A percentile compares a stretch with the other conserved stretches of the same genome.
Evolutionary conservation across 1,140 invertebrate species (phyloP).

Genomic region (Drosophila chauvacae): DNA sequence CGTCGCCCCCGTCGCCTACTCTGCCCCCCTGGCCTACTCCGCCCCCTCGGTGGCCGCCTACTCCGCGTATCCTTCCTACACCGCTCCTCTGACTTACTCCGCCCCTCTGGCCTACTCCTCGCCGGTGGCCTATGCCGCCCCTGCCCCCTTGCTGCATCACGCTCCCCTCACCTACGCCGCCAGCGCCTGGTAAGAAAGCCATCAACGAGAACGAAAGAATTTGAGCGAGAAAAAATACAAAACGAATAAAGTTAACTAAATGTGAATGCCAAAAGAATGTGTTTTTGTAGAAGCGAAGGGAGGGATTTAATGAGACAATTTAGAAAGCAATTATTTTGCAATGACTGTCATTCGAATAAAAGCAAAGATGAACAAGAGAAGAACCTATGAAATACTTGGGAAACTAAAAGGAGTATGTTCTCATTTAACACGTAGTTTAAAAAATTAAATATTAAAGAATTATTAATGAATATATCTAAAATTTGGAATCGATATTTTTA

Average conservation of each 20-base stretch:
- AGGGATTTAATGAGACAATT: slow-evolving; percentile 5
- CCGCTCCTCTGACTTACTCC: slow-evolving; percentile 49
- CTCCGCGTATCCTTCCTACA: slow-evolving; percentile 30
- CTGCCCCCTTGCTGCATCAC: slow-evolving; percentile 53
- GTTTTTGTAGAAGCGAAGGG: neutral
- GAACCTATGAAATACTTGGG: too few species aligned
- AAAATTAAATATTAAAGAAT: too few species aligned
- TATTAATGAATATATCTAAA: too few species aligned
- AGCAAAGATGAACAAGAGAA: too few species aligned
- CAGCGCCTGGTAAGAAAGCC: slow-evolving; percentile 60
- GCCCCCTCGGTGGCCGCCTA: slow-evolving; percentile 38
- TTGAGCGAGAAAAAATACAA: slow-evolving; percentile 30
- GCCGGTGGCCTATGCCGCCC: slow-evolving; percentile 33
- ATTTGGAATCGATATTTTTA: too few species aligned
- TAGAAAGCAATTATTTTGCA: neutral
- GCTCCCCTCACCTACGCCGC: slow-evolving; percentile 67
- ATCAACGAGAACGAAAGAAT: slow-evolving; percentile 66
- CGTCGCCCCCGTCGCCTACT: slow-evolving; percentile 42
- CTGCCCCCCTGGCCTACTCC: slow-evolving; percentile 47
- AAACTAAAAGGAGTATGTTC: too few species aligned
- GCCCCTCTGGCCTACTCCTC: slow-evolving; percentile 51
- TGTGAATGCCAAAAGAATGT: slow-evolving; percentile 26
- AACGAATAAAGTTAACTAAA: slow-evolving; percentile 37
- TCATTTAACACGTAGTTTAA: too few species aligned
- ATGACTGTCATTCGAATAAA: neutral